Base-by-base conservation (phyloP, 2,113 vertebrate species). In the Macrotus californicus region DNA sequence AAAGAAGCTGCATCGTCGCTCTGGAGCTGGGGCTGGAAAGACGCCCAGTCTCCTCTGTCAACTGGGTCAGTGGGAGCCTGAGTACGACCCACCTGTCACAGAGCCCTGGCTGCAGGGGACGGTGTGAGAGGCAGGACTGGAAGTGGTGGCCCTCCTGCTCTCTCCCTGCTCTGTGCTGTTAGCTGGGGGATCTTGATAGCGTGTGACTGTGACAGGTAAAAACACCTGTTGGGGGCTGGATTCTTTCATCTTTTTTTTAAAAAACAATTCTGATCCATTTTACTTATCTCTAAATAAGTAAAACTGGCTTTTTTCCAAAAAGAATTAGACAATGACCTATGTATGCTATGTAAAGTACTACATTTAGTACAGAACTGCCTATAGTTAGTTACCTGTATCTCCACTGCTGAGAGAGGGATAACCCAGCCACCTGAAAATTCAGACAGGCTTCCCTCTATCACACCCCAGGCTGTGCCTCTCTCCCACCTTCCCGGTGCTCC, bases 201-300 rank as follows among this genome's bases (percentile, higher is more conserved):
- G 7, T n/a, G 3, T 67, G 34, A 85, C n/a, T 76, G 5, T 48
- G 34, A 69, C 7, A 82, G 46, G n/a, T 13, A 88, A 93, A 94
- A 88, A 94, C 15, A 73, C 52, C 43, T 43, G 6, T 39, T 9
- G 12, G 39, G 29, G 12, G 81, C 56, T 81, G 66, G 29, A 77
- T 83, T 83, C 21, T 82, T 70, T 73, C 11, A 29, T 48, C 19
- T 29, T 69, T 76, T 1, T 69, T 54, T 83, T 54, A 31, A 48
- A 48, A n/a, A 90, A 91, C 21, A 73, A 83, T 81, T 87, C 15
- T 21, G 14, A 87, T 75, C 76, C 87, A 90, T 64, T 94, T 93
- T 83, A 61, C 34, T 80, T 70, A 83, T 19, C 69, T 93, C 29
- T 69, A 91, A 89, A 14, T 95, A 79, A 92, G 41, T 75, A 87